Base-by-base conservation (phyloP, 2,888 invertebrate species). In the Drosophila putrida region DNA sequence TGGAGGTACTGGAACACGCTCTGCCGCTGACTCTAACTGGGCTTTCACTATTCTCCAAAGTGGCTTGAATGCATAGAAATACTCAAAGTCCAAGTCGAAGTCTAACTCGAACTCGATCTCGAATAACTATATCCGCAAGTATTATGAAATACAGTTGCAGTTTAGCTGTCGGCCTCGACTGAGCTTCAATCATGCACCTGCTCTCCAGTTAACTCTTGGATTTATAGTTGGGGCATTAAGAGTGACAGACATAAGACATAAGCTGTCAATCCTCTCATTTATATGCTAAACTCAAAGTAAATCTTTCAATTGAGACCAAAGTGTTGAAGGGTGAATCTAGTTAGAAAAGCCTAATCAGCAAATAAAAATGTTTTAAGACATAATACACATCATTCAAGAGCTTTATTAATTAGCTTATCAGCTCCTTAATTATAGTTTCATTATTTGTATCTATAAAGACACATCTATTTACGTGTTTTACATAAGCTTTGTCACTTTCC, bases 41-140 rank as follows among this genome's bases (percentile, higher is more conserved):
- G 82, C 82, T 82, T 82, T 82, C 82, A 82, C 86, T 63, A 63
- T 20, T 43, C 41, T 44, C 55, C 31, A 74, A 33, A 49, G 6
- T 20, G 8, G 20, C 15, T 46, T 55, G 27, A 35, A 31, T 49
- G 64, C 70, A 64, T 55, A 36, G 60, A 53, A 55, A 33, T 35
- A 53, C 25, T 43, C 25, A 25, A 13, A 13, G 46, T 43, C 59
- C 20, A 58, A 54, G 33, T 43, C 54, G 38, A 38, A 51, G 9
- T 51, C 38, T 27, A 39, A 13, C 38, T 13, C 31, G 31, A 41
- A 25, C 54, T 39, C 11, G 28, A 31, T n/a, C 47, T 27, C 60
- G 69, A 59, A 74, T 74, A 65, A 39, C 53, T 61, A 74, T 74
- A 65, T 43, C 53, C 33, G 33, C 10, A 47, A 44, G 25, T 75